These are phyloP conservation scores for Poecilus cupreus DNA, from an alignment of 2,888 invertebrate genomes.

Conservation along the genomic window DNA sequence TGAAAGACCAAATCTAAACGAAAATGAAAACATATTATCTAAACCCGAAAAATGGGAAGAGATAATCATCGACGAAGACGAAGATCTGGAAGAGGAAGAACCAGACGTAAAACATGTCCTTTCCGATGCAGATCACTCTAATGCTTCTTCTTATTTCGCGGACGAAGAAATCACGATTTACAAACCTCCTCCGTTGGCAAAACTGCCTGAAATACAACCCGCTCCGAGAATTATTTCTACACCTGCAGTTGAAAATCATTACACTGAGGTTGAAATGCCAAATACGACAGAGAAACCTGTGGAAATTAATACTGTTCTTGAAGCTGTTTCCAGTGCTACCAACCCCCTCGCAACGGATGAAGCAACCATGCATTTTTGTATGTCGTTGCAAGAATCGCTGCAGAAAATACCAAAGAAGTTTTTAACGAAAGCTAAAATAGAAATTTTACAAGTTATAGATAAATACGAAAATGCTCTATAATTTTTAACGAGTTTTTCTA, in stretches of 20 bases:
- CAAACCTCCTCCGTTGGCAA: neutral
- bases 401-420: slow-evolving; percentile 8
- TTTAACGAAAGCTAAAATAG: slow-evolving; percentile 45
- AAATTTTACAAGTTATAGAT: slow-evolving; percentile 46
- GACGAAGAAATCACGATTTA: neutral
- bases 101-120: neutral
- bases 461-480: slow-evolving; percentile 31
- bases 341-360: neutral
- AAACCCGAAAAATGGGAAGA: slow-evolving; percentile 46
- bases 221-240: neutral
- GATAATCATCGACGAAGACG: slow-evolving; percentile 41
- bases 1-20: neutral
- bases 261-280: neutral
- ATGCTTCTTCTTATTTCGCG: neutral
- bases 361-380: slow-evolving; percentile 44
- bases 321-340: too few relatives aligned
- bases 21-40: neutral
- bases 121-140: slow-evolving; percentile 13
- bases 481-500: neutral
- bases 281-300: neutral
- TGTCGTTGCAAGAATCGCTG: slow-evolving; percentile 14
- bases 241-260: neutral
- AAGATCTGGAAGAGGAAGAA: neutral
- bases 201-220: slow-evolving; percentile 1
- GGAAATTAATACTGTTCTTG: neutral